Percentiles rank a stretch among this genome's conserved stretches.
Conservation (phyloP, 2,113 vertebrate genomes). For the Dasyurus viverrinus region DNA sequence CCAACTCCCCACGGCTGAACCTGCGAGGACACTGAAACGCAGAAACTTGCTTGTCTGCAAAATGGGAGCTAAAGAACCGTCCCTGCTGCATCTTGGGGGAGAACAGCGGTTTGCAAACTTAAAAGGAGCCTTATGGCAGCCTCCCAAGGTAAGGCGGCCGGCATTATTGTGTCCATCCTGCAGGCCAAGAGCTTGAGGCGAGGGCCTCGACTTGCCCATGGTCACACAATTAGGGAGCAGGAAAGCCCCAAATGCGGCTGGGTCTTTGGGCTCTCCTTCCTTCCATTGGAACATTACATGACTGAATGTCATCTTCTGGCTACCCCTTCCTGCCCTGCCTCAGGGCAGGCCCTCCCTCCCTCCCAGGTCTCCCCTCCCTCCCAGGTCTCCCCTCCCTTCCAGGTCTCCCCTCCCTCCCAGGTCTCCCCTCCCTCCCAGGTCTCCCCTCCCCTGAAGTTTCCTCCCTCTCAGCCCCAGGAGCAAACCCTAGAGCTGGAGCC, state of each 20-base stretch:
- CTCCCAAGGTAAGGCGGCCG: background rate
- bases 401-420: background rate
- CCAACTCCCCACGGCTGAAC: background rate
- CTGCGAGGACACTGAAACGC: background rate
- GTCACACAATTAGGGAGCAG: background rate
- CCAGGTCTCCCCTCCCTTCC: too few species aligned
- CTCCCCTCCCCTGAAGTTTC: background rate
- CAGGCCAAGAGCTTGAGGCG: background rate
- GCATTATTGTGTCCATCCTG: background rate
- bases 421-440: background rate
- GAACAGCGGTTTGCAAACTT: background rate
- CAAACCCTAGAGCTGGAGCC: background rate
- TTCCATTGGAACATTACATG: background rate
- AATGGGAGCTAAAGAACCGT: background rate
- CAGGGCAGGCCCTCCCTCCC: too few species aligned
- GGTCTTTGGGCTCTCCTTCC: background rate
- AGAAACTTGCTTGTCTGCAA: background rate
- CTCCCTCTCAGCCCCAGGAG: background rate
- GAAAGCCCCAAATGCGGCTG: too few species aligned
- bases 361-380: background rate
- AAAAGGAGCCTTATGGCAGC: background rate
- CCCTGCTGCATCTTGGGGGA: background rate
- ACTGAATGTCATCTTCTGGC: background rate
- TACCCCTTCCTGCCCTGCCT: background rate
- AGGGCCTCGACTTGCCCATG: background rate